These are phyloP conservation scores for Melanogrammus aeglefinus DNA, from an alignment of 2,797 vertebrate genomes.

Conservation along the genomic window DNA sequence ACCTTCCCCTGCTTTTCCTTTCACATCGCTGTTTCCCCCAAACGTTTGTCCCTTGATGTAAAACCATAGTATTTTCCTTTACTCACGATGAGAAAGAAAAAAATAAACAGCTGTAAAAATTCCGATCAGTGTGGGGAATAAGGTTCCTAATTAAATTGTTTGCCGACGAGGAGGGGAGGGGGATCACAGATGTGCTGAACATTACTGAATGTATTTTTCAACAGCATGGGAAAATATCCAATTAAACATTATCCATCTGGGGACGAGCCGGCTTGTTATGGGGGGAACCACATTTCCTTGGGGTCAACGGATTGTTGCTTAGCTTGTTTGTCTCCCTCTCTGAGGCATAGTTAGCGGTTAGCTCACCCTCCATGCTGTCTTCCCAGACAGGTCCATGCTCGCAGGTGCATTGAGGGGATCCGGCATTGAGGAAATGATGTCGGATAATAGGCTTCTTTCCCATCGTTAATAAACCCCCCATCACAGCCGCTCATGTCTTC, in stretches of 20 bases:
- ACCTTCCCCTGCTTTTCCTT: neutral
- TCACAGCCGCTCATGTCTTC: slow-evolving; percentile 19
- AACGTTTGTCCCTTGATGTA: neutral
- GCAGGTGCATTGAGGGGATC: slow-evolving; percentile 47
- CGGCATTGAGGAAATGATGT: slow-evolving; percentile 25
- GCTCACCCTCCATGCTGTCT: slow-evolving; percentile 39
- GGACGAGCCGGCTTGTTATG: slow-evolving; percentile 57
- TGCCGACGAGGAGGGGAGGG: neutral
- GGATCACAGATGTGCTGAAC: slow-evolving; percentile 3
- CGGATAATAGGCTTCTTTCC: slow-evolving; percentile 39
- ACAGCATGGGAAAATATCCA: slow-evolving; percentile 54
- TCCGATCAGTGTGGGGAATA: neutral
- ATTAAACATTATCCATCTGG: slow-evolving; percentile 61
- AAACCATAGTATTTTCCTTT: neutral
- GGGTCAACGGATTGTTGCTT: slow-evolving; percentile 60
- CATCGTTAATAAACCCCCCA: slow-evolving; percentile 13
- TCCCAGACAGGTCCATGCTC: slow-evolving; percentile 60
- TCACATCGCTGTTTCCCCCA: neutral
- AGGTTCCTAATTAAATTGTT: neutral
- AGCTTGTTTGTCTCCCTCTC: slow-evolving; percentile 63
- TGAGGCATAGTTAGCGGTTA: slow-evolving; percentile 64
- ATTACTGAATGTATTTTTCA: slow-evolving; percentile 31
- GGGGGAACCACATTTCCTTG: slow-evolving; percentile 59
- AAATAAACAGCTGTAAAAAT: neutral
- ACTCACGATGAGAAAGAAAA: neutral